Base-by-base conservation (phyloP, 1,140 invertebrate species). In the Caenorhabditis inopinata region DNA sequence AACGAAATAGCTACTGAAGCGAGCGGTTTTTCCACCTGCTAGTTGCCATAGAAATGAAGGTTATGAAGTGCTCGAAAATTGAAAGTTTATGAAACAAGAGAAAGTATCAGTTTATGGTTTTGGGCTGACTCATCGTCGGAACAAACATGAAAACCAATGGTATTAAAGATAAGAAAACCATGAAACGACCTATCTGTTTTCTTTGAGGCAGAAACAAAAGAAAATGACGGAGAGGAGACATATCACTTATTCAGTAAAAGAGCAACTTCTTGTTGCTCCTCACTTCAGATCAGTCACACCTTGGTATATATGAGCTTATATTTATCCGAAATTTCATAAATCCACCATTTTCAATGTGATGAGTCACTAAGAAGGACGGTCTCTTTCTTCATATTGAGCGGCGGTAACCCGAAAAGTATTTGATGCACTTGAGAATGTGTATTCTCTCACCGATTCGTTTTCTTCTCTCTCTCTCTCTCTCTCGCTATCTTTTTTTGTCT, bases 391-490 rank as follows among this genome's bases (percentile, higher is more conserved):
- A 32, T 32, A 58, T 58, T 32, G 51, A 58, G 58, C 58, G 58
- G 32, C 58, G 58, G 58, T 18, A 68, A 68, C 58, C 58, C 58
- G 32, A 11, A 29, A 68, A 35, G 32, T 35, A 21, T 68, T 68
- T 68, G 58, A 68, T 68, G 58, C 58, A 68, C 58, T 68, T 68
- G 58, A 68, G 58, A 68, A 68, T 68, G 58, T 68, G 58, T 68
- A 68, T 68, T 42, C 58, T 68, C 27, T 32, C 51, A 6, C 27
- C 11, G 5, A 5, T 32, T 58, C 14, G 2, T 16, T 16, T 47
- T 47, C 46, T 2, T 16, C 32, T 32, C 27, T 14, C 4, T 18
- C 32, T 62, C 5, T 42, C 38, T 42, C 14, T 42, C 38, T 5
- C 38, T 42, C 38, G 14, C 38, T 7, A 42, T 7, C 5, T 42